A percentile compares a stretch with the other conserved stretches of the same genome.
These are phyloP conservation scores for Mola mola DNA, from an alignment of 2,113 vertebrate species.

Conservation along the genomic window DNA sequence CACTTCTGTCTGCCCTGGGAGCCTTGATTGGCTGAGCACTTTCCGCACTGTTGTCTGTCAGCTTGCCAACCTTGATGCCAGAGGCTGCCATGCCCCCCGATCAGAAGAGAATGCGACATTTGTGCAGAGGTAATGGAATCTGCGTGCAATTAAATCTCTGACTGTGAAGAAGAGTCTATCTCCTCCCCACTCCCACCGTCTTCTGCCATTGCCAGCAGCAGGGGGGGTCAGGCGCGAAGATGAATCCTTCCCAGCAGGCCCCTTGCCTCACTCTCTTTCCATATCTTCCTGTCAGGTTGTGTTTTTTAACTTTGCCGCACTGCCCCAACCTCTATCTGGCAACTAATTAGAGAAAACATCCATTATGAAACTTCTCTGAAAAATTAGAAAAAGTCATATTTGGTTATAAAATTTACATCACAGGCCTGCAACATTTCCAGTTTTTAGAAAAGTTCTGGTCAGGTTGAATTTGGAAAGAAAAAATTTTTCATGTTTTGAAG, in stretches of 20 bases:
- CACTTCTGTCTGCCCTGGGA: conserved; percentile 75
- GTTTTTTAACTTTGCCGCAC: conserved; percentile 83
- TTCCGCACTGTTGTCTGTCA: conserved; percentile 87
- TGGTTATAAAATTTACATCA: conserved; percentile 87
- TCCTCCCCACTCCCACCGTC: conserved; percentile 71
- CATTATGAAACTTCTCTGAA: conserved; percentile 85
- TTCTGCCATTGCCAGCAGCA: conserved; percentile 77
- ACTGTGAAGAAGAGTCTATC: conserved; percentile 83
- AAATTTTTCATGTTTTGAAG: too few species aligned
- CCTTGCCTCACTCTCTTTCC: conserved; percentile 66
- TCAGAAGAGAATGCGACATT: conserved; percentile 97
- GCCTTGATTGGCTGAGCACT: conserved; percentile 87
- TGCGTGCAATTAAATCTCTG: conserved; percentile 89
- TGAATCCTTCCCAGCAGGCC: conserved; percentile 84
- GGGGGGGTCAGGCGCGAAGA: conserved; percentile 78
- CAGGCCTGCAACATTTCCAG: conserved; percentile 78
- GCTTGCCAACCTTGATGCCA: conserved; percentile 84
- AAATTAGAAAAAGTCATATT: conserved; percentile 87
- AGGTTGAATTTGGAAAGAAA: neutral
- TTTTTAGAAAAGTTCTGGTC: conserved; percentile 84
- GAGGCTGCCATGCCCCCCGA: conserved; percentile 89
- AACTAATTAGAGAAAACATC: conserved; percentile 90
- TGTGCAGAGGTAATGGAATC: conserved; percentile 93
- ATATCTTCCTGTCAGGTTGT: conserved; percentile 85
- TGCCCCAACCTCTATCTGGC: conserved; percentile 80